Percentiles rank a stretch among this genome's conserved stretches.
These are phyloP conservation scores for Archocentrus centrarchus DNA, from an alignment of 2,113 vertebrate species.

Conservation along the genomic window DNA sequence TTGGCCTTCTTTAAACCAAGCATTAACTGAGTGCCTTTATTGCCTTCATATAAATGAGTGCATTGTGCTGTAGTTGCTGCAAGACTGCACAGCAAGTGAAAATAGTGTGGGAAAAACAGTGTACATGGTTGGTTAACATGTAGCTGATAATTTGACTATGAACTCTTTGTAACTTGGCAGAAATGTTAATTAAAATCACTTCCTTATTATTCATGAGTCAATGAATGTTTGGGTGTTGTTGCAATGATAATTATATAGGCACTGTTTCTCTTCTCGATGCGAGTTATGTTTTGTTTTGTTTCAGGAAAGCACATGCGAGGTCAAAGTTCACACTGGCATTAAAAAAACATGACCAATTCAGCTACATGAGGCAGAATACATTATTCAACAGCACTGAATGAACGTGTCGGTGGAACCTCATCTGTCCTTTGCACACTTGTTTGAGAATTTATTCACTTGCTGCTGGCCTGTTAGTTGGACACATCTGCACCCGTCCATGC, in stretches of 20 bases:
- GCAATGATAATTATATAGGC: constrained; percentile 4
- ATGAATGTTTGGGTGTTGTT: constrained; percentile 4
- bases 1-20: neutral
- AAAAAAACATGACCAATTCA: constrained; percentile 29
- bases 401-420: constrained; percentile 37
- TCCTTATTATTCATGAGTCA: neutral
- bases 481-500: constrained; percentile 36
- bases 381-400: constrained; percentile 56
- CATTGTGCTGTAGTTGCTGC: neutral
- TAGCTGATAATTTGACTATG: neutral
- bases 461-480: constrained; percentile 28
- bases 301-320: neutral
- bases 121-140: neutral
- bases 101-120: neutral
- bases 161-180: neutral
- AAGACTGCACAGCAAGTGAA: neutral
- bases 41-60: neutral
- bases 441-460: constrained; percentile 64
- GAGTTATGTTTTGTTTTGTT: neutral
- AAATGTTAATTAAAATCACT: constrained; percentile 6
- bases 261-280: neutral
- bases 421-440: constrained; percentile 43
- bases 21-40: neutral
- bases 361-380: constrained; percentile 30
- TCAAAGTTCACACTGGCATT: constrained; percentile 8